Evolutionary conservation across 2,888 invertebrate genomes (phyloP).

Genomic region (Eledona agricola): DNA sequence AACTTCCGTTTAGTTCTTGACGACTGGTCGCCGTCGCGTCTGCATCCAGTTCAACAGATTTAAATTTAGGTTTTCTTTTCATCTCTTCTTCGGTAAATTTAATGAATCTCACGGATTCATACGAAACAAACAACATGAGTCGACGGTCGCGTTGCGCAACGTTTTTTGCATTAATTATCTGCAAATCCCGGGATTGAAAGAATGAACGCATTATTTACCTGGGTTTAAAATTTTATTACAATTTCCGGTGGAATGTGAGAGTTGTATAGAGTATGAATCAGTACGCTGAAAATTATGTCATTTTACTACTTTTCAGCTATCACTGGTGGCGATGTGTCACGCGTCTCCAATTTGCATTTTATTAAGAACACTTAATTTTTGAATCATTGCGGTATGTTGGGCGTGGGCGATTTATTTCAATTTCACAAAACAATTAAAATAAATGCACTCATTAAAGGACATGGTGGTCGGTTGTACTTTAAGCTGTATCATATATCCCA

Average conservation of each 20-base stretch:
- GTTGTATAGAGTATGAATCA: conserved; percentile 23
- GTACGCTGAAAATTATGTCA: conserved; percentile 12
- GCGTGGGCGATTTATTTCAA: conserved; percentile 1
- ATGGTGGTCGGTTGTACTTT: too few relatives aligned
- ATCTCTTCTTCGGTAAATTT: too few relatives aligned
- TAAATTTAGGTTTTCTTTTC: conserved; percentile 22
- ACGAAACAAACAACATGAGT: too few relatives aligned
- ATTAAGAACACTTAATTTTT: conserved; percentile 12
- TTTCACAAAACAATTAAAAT: conserved; percentile 3
- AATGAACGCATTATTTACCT: conserved; percentile 29
- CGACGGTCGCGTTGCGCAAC: too few relatives aligned
- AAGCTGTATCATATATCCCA: neutral
- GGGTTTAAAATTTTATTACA: conserved; percentile 2
- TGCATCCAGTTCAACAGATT: conserved; percentile 3
- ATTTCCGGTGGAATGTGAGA: conserved; percentile 14
- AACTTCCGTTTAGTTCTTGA: conserved; percentile 27
- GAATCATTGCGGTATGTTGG: conserved; percentile 12
- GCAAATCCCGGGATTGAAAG: conserved; percentile 10
- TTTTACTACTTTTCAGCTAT: conserved; percentile 23
- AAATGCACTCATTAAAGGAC: neutral
- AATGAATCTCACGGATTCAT: too few relatives aligned
- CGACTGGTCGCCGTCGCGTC: conserved; percentile 25
- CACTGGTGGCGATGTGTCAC: conserved; percentile 20
- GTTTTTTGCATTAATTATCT: too few relatives aligned
- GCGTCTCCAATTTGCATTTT: conserved; percentile 4